Evolutionary conservation across 2,797 vertebrate species (phyloP), one percentile per base, ranked within the genome.

Genomic region (Erpetoichthys calabaricus): DNA sequence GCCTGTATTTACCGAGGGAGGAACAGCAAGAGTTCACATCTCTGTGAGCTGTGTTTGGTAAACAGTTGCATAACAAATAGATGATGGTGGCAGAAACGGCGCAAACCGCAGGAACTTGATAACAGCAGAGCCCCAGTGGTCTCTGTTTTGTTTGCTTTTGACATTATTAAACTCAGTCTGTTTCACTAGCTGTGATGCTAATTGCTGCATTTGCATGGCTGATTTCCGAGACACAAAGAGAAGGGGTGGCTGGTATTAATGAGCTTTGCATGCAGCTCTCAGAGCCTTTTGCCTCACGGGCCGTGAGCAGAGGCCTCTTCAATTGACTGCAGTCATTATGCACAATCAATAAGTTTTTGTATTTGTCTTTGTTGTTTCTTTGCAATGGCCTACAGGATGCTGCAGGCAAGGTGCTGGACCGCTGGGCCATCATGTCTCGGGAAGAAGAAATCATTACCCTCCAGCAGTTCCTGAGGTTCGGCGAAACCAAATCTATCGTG

Each of bases 401-500:
- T 90, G 95, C 93, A 75, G 94, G 96, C 89, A 99, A 99, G 82
- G 95, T 99, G 80, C 82, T 98, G 81, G 96, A 99, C 86, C 94
- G 96, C 76, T 99, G 96, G 96, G 89, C 88, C 80, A 99, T 99
- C 82, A 99, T 99, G 96, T 98, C 94, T 75, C 85, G 96, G 74
- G 96, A 99, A 89, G 96, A 99, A 68, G 96, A 99, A 81, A 98
- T 99, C 79, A 99, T 99, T 84, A 99, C 96, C 82, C 90, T 99
- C 75, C 96, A 99, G 88, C 96, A 99, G 79, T 99, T 98, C 79
- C 78, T 99, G 71, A 90, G 96, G 78, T 99, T 99, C 76, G 96
- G 96, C 77, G 96, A 99, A 81, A 99, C 96, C 61, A 99, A 99
- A 83, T 99, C 96, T 73, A 99, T 99, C 0, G 96, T 99, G 75